phyloP scores from a whole-genome alignment of 2,113 vertebrate genomes.

The Psammodynastes pulverulentus region DNA sequence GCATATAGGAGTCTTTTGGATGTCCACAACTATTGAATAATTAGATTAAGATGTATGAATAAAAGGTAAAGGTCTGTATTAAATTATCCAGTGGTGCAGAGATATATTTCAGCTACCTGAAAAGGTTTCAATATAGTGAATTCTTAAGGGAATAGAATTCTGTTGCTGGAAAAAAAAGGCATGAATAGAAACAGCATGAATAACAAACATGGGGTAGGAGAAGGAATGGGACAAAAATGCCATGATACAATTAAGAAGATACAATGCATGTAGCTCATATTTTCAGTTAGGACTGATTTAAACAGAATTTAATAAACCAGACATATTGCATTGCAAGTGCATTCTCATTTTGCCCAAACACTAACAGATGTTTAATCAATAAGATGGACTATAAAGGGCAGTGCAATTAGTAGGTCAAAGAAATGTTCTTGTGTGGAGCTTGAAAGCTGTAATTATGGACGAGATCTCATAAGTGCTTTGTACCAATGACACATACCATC shows the following conservation, averaged over 20 bases:
- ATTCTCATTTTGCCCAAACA: constrained; percentile 56
- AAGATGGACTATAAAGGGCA: constrained; percentile 61
- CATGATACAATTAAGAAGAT: constrained; percentile 38
- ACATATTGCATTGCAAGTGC: constrained; percentile 49
- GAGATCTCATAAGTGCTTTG: constrained; percentile 60
- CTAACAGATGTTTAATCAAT: constrained; percentile 64
- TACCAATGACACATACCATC: constrained; percentile 57
- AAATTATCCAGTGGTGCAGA: constrained; percentile 32
- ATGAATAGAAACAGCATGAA: constrained; percentile 25
- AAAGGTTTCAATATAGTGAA: constrained; percentile 27
- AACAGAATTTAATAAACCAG: constrained; percentile 61
- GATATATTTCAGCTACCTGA: constrained; percentile 40
- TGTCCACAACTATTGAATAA: constrained; percentile 33
- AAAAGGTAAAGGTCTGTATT: constrained; percentile 1
- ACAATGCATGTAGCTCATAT: constrained; percentile 47
- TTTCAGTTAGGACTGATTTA: constrained; percentile 51
- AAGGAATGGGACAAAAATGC: background rate
- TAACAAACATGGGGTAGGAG: constrained; percentile 12
- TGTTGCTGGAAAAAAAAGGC: constrained; percentile 19
- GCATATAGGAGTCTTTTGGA: constrained; percentile 29
- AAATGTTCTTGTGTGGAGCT: constrained; percentile 56
- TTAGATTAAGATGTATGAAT: constrained; percentile 28
- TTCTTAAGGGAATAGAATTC: constrained; percentile 17
- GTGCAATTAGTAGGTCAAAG: constrained; percentile 52
- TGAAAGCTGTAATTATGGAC: constrained; percentile 65